phyloP scores from a whole-genome alignment of 2,113 vertebrate species.

The Spheniscus mendiculus region DNA sequence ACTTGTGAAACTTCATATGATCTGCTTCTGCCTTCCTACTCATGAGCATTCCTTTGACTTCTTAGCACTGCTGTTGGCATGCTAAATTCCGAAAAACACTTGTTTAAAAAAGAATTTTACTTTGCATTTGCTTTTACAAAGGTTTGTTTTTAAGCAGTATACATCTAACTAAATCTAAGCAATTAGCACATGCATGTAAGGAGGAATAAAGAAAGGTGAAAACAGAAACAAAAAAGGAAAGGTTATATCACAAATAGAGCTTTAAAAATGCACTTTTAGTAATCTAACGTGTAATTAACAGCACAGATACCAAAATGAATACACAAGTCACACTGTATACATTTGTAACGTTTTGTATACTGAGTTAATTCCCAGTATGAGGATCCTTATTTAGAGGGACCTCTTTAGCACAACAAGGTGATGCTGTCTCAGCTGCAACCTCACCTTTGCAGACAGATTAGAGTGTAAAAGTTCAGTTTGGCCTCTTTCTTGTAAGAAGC shows the following conservation, averaged over 20 bases:
- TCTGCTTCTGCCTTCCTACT: not conserved
- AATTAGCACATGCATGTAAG: not conserved
- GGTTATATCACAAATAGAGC: not conserved
- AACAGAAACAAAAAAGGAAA: not conserved
- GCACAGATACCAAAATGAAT: not conserved
- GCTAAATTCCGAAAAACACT: not conserved
- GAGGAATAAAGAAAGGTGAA: not conserved
- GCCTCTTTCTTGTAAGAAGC: not conserved
- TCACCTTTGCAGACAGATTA: not conserved
- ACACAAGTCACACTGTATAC: not conserved
- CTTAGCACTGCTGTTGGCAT: not conserved
- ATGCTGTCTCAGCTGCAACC: not conserved
- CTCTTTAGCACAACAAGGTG: not conserved
- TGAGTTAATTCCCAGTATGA: not conserved
- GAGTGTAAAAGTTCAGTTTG: not conserved
- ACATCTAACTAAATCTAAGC: not conserved
- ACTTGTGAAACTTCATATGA: not conserved
- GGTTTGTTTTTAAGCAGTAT: not conserved
- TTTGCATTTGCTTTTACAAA: not conserved
- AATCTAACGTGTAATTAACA: not conserved
- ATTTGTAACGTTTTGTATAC: not conserved
- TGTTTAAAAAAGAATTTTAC: not conserved
- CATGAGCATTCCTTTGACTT: not conserved
- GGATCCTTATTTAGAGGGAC: not conserved
- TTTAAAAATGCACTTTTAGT: not conserved